phyloP scores from a whole-genome alignment of 2,797 vertebrate species.

The Megaceryle alcyon region DNA sequence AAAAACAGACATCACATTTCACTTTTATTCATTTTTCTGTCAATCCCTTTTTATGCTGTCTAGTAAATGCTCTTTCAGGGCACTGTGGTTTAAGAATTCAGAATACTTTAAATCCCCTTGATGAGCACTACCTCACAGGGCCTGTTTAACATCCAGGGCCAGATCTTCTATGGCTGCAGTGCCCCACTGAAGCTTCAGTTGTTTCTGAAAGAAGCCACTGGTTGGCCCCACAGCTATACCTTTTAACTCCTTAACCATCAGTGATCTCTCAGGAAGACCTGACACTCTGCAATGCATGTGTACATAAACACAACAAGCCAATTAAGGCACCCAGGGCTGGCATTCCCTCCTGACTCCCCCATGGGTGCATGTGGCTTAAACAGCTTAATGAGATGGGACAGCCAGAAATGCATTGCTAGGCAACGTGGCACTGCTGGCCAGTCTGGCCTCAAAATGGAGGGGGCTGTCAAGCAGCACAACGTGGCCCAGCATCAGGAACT shows the following conservation, averaged over 20 bases:
- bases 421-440: neutral
- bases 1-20: neutral
- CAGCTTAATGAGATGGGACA: neutral
- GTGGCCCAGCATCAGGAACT: neutral
- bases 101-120: neutral
- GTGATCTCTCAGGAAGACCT: neutral
- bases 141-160: neutral
- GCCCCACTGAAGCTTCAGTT: neutral
- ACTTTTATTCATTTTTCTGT: neutral
- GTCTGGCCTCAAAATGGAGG: rapidly evolving
- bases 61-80: neutral
- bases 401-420: neutral
- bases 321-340: neutral
- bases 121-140: neutral
- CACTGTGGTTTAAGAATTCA: neutral
- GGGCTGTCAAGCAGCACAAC: neutral
- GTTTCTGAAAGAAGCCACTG: neutral
- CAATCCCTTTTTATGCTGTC: neutral
- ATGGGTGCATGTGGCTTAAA: neutral
- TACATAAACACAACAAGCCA: neutral
- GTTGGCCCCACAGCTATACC: neutral
- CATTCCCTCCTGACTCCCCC: neutral
- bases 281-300: neutral
- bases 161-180: neutral
- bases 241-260: neutral